Evolutionary conservation across 2,888 invertebrate genomes (phyloP).

Genomic region (Spodoptera picta): DNA sequence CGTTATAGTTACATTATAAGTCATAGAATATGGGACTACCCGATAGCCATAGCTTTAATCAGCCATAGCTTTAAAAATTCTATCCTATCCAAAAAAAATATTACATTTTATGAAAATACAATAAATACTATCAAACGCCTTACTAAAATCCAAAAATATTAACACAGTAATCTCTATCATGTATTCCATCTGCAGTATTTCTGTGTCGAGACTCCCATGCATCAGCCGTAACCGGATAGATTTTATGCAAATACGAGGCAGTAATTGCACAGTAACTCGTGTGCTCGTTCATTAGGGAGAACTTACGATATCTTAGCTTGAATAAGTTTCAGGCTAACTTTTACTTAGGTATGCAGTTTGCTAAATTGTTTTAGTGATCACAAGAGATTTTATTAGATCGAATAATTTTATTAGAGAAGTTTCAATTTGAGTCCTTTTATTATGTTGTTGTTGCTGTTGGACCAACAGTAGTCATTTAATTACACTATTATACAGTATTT

Average conservation of each 20-base stretch:
- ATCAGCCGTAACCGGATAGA: conserved; percentile 61
- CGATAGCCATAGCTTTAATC: too few species aligned
- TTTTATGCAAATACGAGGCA: conserved; percentile 71
- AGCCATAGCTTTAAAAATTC: too few species aligned
- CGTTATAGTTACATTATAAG: too few species aligned
- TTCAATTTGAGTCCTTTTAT: not conserved
- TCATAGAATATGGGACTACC: too few species aligned
- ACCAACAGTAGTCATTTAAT: too few species aligned
- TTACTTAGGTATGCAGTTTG: conserved; percentile 36
- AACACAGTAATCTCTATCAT: conserved; percentile 6
- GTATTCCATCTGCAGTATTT: conserved; percentile 53
- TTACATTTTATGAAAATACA: too few species aligned
- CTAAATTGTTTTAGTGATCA: conserved; percentile 46
- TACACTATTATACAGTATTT: too few species aligned
- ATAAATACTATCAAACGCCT: not conserved
- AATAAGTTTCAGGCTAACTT: conserved; percentile 56
- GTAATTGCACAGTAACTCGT: conserved; percentile 74
- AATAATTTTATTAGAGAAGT: conserved; percentile 16
- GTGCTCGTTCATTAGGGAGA: conserved; percentile 72
- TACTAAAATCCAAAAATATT: not conserved
- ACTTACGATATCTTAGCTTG: conserved; percentile 59
- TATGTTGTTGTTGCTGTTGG: not conserved
- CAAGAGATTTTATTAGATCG: conserved; percentile 31
- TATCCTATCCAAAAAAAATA: too few species aligned
- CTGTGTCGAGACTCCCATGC: conserved; percentile 56